Conservation (phyloP, 2,113 vertebrate genomes). For the Brachypodius melanocephalos region DNA sequence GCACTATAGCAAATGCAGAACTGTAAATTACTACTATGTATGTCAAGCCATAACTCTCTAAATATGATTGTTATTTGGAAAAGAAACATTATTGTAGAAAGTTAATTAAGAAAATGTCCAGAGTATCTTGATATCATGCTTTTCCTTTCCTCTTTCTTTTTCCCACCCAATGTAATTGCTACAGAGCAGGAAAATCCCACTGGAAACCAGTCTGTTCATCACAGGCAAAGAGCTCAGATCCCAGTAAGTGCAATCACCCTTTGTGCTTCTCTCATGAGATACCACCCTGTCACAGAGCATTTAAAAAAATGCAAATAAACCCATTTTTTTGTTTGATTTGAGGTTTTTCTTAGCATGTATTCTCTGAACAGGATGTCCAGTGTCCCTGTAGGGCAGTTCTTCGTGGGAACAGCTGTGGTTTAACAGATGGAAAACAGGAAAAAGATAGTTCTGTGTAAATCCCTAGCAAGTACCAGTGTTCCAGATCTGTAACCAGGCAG, state of each 20-base stretch:
- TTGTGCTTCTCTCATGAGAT: neutral
- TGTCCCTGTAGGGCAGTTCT: neutral
- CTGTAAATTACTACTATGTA: neutral
- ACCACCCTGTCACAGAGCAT: neutral
- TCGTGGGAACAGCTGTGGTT: neutral
- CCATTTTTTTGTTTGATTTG: neutral
- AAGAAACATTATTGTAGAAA: neutral
- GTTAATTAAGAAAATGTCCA: neutral
- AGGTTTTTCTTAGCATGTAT: neutral
- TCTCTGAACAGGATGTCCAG: neutral
- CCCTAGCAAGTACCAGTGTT: neutral
- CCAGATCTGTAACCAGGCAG: neutral
- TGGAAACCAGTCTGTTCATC: slow-evolving; percentile 86
- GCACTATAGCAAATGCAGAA: neutral
- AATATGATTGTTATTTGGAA: neutral
- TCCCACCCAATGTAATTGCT: neutral
- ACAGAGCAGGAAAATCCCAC: slow-evolving; percentile 73
- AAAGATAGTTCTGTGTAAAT: neutral
- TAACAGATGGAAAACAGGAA: neutral
- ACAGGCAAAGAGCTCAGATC: slow-evolving; percentile 82
- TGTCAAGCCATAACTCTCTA: neutral
- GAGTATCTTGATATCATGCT: neutral
- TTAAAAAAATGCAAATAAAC: neutral
- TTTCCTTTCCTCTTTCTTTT: neutral
- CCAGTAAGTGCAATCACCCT: slow-evolving; percentile 74